Conservation (phyloP, 2,797 vertebrate genomes). For the Huso huso region DNA sequence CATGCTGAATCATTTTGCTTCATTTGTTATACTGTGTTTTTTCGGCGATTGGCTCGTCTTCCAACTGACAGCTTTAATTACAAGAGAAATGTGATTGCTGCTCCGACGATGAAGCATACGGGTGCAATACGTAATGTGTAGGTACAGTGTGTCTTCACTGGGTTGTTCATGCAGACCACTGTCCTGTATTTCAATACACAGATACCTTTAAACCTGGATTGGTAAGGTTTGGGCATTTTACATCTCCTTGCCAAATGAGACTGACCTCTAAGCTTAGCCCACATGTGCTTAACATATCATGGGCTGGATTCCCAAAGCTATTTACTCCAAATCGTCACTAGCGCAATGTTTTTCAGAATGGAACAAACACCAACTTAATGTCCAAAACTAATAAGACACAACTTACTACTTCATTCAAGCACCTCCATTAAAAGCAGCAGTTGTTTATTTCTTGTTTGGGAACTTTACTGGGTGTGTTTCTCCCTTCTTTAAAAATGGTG, state of each 20-base stretch:
- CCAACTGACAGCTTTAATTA: conserved; percentile 97
- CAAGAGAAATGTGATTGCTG: conserved; percentile 84
- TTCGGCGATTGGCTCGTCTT: conserved; percentile 77
- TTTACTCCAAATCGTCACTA: too few species aligned
- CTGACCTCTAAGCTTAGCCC: not conserved
- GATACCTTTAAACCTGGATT: not conserved
- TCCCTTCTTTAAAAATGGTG: too few species aligned
- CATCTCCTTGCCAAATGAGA: not conserved
- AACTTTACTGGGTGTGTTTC: too few species aligned
- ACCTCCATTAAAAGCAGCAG: too few species aligned
- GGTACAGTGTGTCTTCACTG: conserved; percentile 39
- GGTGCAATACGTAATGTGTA: conserved; percentile 63
- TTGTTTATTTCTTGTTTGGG: too few species aligned
- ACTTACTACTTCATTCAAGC: too few species aligned
- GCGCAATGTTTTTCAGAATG: too few species aligned
- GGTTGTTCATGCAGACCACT: conserved; percentile 4
- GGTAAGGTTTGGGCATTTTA: not conserved
- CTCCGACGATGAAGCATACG: conserved; percentile 73
- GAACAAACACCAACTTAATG: too few species aligned
- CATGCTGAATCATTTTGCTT: conserved; percentile 85
- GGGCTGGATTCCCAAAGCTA: too few species aligned
- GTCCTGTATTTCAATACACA: conserved; percentile 5
- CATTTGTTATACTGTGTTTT: conserved; percentile 85
- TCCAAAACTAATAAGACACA: too few species aligned
- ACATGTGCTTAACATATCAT: not conserved